These are phyloP conservation scores for Heliconius congener DNA, from an alignment of 1,140 invertebrate species.

Conservation along the genomic window DNA sequence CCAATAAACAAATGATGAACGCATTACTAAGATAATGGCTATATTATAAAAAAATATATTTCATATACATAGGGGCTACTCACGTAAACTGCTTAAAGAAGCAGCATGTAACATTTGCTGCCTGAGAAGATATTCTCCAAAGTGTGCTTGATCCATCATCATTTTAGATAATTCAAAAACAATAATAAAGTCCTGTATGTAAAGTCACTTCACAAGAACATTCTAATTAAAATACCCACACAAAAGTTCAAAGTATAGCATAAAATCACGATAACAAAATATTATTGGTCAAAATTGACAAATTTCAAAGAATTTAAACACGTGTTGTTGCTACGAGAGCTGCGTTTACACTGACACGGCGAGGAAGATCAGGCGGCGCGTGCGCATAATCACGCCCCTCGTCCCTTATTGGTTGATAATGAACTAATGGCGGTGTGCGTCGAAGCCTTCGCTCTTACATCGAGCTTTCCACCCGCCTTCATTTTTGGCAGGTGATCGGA, in stretches of 20 bases:
- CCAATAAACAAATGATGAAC: too few relatives aligned
- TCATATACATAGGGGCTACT: constrained; percentile 38
- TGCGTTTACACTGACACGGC: constrained; percentile 65
- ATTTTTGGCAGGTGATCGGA: constrained; percentile 59
- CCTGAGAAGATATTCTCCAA: constrained; percentile 74
- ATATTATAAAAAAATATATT: too few relatives aligned
- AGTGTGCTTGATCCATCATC: constrained; percentile 78
- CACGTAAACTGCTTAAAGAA: constrained; percentile 70
- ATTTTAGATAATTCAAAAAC: constrained; percentile 50
- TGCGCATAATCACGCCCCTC: constrained; percentile 67
- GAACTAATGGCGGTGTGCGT: constrained; percentile 60
- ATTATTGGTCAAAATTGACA: constrained; percentile 55
- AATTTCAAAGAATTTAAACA: constrained; percentile 44
- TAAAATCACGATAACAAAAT: constrained; percentile 50
- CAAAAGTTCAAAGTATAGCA: constrained; percentile 32
- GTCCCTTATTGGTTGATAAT: constrained; percentile 53
- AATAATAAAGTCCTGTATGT: constrained; percentile 39
- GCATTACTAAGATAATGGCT: too few relatives aligned
- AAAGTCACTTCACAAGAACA: constrained; percentile 62
- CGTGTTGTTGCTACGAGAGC: constrained; percentile 64
- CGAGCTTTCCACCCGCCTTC: constrained; percentile 66
- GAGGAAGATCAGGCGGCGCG: constrained; percentile 63
- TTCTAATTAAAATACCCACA: constrained; percentile 38
- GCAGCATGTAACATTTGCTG: constrained; percentile 78
- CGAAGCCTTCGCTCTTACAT: constrained; percentile 56